Conservation (phyloP, 2,113 vertebrate genomes). For the Solenodon paradoxus region DNA sequence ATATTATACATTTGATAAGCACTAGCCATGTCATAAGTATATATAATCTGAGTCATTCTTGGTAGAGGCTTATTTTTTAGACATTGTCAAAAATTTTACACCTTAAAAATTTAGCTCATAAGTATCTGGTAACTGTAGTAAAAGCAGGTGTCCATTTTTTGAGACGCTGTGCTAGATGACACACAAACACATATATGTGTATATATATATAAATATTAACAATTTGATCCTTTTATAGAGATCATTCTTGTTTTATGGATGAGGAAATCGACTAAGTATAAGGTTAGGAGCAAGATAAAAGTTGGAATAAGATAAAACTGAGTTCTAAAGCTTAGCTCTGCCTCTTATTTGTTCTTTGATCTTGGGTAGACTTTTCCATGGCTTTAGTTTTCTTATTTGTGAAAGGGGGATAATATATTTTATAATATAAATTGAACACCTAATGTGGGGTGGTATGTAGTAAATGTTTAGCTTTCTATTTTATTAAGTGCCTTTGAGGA, state of each 20-base stretch:
- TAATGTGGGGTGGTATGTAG: background rate
- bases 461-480: background rate
- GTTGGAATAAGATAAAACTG: background rate
- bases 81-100: background rate
- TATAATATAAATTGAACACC: background rate
- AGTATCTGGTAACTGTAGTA: background rate
- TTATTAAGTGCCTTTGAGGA: background rate
- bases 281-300: background rate
- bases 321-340: background rate
- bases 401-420: background rate
- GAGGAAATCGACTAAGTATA: background rate
- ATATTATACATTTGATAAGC: background rate
- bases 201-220: background rate
- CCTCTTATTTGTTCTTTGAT: background rate
- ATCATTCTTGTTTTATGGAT: background rate
- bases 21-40: background rate
- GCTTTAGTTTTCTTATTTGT: slow-evolving; percentile 23
- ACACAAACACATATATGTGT: too few species aligned
- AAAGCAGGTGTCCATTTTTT: background rate
- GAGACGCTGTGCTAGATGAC: background rate
- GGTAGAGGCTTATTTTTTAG: background rate
- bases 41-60: background rate
- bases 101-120: background rate
- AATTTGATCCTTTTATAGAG: background rate
- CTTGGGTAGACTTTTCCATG: background rate